Evolutionary conservation across 2,888 invertebrate species (phyloP), one percentile per base, ranked within the genome.

Genomic region (Leucozona laternaria): DNA sequence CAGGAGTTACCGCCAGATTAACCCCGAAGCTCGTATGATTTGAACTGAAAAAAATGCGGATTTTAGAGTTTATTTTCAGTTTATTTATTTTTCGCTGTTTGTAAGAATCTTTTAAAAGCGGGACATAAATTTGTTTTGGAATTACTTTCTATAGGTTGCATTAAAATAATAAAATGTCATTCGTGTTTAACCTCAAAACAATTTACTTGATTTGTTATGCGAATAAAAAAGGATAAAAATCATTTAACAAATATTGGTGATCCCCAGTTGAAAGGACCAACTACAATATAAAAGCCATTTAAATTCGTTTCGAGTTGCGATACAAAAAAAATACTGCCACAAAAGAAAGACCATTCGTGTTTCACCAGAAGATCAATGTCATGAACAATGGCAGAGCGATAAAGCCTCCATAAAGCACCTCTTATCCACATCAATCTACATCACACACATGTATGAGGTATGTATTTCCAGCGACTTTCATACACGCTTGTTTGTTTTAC

Each of bases 341-440:
- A 72, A 53, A 70, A 17, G 43, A 68, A 66, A 25, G 37, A 34
- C 28, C 22, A 68, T 55, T 71, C 62, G 76, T 81, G 81, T 77
- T 71, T 66, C 57, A 68, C 73, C 53, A 83, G 72, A 60, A 73
- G 72, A 48, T 45, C 78, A 78, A 34, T 34, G 72, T 37, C 72
- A 73, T 73, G 68, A 66, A 78, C 78, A 83, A 83, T 78, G 60
- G 70, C 68, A 34, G 31, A 60, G 48, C 53, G 50, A 77, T 77
- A 78, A 78, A 72, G 73, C 68, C 73, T 53, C 53, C 83, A 78
- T 79, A 78, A 82, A 79, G 70, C 60, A 83, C 66, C 75, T 53
- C 75, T 79, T 84, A 79, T 79, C 79, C 64, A 57, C 79, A 84
- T 79, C 79, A 84, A 84, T 84, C 84, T 84, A 40, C 84, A 84